Evolutionary conservation across 2,797 vertebrate genomes (phyloP).

Genomic region (Anguilla obscura): DNA sequence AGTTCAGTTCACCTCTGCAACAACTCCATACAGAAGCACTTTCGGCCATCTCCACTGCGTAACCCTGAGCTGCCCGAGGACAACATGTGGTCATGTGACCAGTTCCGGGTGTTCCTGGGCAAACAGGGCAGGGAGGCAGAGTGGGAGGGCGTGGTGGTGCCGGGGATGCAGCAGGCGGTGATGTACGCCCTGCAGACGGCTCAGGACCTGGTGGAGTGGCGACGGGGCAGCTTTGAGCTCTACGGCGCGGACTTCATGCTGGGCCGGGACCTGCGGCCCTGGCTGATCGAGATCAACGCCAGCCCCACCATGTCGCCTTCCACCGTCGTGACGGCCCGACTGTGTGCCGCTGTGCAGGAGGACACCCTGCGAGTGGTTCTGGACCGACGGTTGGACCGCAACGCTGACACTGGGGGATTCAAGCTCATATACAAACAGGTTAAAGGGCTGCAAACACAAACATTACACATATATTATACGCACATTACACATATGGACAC

Average conservation of each 20-base stretch:
- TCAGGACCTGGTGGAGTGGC: slow-evolving; percentile 80
- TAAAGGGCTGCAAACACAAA: slow-evolving; percentile 25
- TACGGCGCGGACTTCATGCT: slow-evolving; percentile 89
- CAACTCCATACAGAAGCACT: slow-evolving; percentile 86
- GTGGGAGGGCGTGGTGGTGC: slow-evolving; percentile 79
- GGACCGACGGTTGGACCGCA: slow-evolving; percentile 71
- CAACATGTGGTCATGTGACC: slow-evolving; percentile 87
- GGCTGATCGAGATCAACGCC: slow-evolving; percentile 91
- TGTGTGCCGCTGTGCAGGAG: slow-evolving; percentile 84
- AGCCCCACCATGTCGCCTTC: slow-evolving; percentile 89
- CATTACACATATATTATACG: not conserved
- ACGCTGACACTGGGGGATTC: slow-evolving; percentile 79
- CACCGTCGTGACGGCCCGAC: slow-evolving; percentile 73
- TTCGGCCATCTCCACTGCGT: slow-evolving; percentile 65
- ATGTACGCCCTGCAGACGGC: slow-evolving; percentile 77
- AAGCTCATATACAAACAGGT: slow-evolving; percentile 92
- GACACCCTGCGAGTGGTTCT: slow-evolving; percentile 86
- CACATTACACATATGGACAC: not conserved
- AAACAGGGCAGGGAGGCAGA: slow-evolving; percentile 59
- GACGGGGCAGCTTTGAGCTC: slow-evolving; percentile 88
- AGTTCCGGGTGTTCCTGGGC: slow-evolving; percentile 78
- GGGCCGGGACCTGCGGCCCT: slow-evolving; percentile 82
- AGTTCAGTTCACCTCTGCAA: slow-evolving; percentile 92
- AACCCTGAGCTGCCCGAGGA: slow-evolving; percentile 77
- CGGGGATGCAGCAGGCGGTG: slow-evolving; percentile 85